Evolutionary conservation across 2,888 invertebrate genomes (phyloP).

Genomic region (Pseudoips prasinana): DNA sequence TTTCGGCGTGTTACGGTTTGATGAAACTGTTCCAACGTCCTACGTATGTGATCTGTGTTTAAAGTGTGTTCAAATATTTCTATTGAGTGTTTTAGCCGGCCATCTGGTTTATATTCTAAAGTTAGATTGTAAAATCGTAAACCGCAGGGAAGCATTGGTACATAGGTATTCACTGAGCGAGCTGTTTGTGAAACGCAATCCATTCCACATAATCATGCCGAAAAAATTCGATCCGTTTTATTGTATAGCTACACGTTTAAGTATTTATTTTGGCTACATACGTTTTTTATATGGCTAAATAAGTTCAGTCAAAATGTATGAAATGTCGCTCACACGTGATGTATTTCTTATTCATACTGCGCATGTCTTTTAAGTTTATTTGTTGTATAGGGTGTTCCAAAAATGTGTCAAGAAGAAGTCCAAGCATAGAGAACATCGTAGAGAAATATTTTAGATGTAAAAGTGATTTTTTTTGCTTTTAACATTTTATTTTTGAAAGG

Average conservation of each 20-base stretch:
- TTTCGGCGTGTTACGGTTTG: conserved; percentile 15
- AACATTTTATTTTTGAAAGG: no score
- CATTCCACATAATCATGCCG: conserved; percentile 16
- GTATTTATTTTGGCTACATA: neutral
- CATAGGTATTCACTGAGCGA: conserved; percentile 56
- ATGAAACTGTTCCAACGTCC: conserved; percentile 16
- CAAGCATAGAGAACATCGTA: no score
- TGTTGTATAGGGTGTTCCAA: conserved; percentile 33
- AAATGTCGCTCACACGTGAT: conserved; percentile 36
- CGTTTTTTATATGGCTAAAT: no score
- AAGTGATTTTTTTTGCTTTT: no score
- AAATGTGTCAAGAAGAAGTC: no score
- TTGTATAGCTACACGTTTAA: neutral
- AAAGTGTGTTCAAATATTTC: conserved; percentile 63
- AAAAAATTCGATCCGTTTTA: conserved; percentile 9
- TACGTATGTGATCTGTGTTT: conserved; percentile 33
- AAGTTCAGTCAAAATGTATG: no score
- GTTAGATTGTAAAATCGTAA: conserved; percentile 81
- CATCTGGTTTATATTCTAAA: conserved; percentile 81
- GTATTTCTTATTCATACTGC: conserved; percentile 53
- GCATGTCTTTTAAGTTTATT: conserved; percentile 60
- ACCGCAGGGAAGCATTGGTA: conserved; percentile 67
- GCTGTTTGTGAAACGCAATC: conserved; percentile 40
- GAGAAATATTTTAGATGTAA: no score
- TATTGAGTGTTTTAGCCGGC: conserved; percentile 70